Evolutionary conservation across 1,140 invertebrate genomes (phyloP), one percentile per base, ranked within the genome.

Genomic region (Dermatophagoides farinae): DNA sequence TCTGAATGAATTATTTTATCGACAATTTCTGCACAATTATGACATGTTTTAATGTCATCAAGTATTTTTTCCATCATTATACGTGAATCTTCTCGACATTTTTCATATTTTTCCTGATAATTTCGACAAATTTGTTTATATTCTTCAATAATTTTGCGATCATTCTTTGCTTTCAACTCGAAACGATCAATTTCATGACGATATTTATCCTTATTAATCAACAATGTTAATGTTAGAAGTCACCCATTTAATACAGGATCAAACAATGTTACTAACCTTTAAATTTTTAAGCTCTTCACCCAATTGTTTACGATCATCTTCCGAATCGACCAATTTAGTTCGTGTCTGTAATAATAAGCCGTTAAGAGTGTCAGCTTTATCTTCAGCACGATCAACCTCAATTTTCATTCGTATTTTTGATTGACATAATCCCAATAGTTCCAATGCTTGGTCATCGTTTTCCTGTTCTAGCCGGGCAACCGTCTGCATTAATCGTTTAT

Each of bases 91-190:
- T 70, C 80, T 65, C 87, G 80, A 68, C 92, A 87, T 66, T 82
- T 81, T 70, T 95, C 90, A 38, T 93, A 74, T 20, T 88, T 67
- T 40, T 72, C 69, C 67, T 76, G 78, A 41, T 79, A 66, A 65
- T 78, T 75, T 9, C 86, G 85, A 70, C 88, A 90, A 67, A 81
- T 80, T 74, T 81, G 77, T 74, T 96, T 95, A 70, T 97, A 98
- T 67, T 97, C 90, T 50, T 80, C 75, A 65, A 91, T 87, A 43
- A 92, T 88, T 37, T 78, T 77, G 38, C 76, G 74, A 65, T 83
- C 86, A 65, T 82, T 77, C 25, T 74, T 75, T 62, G 78, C 79
- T 65, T 88, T 86, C 9, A 76, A 70, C 64, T 88, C 82, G n/a
- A 82, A 78, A 61, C 81, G 75, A 44, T 81, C 76, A 14, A 88